Base-by-base conservation (phyloP, 1,140 invertebrate species). In the Papilio aristodemus region DNA sequence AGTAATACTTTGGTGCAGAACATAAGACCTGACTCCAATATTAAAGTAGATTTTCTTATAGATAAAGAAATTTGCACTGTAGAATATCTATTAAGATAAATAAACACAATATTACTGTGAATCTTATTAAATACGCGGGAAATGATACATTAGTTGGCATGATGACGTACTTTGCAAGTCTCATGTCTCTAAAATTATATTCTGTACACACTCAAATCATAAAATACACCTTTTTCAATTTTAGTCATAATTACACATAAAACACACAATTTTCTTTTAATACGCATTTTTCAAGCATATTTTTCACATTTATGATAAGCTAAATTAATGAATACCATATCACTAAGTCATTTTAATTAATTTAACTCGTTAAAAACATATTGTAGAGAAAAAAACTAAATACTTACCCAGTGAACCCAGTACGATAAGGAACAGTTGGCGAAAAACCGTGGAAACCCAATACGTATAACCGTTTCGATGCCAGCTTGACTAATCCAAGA, bases 401-500 rank as follows among this genome's bases (percentile, higher is more conserved):
- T 64, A 69, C 80, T 90, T 83, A 90, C 86, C 86, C 86, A 84
- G 82, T 78, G 8, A 67, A 66, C 46, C 60, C 77, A 41, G 71
- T 41, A 41, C 85, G 78, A 68, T 77, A 83, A 1, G 75, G 57
- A 27, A 79, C 11, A 9, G 81, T 79, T 7, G 84, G 85, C 17
- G 85, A 85, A 70, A 84, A 86, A 70, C 78, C 84, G 70, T 84
- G 84, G 71, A 82, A 78, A 19, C 86, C 83, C 66, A 90, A 76
- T 11, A 87, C 58, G 19, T 85, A 54, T 38, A 88, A 37, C 71
- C 83, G 81, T 80, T 81, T 82, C 19, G 85, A 83, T 88, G 87
- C 87, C 87, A 90, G 87, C 79, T 90, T 90, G 87, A 77, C 69
- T 38, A 50, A 70, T 54, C 69, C 69, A 57, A 69, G 46, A 43